These are phyloP conservation scores for Nyctibius bracteatus DNA, from an alignment of 2,113 vertebrate genomes.

Conservation along the genomic window DNA sequence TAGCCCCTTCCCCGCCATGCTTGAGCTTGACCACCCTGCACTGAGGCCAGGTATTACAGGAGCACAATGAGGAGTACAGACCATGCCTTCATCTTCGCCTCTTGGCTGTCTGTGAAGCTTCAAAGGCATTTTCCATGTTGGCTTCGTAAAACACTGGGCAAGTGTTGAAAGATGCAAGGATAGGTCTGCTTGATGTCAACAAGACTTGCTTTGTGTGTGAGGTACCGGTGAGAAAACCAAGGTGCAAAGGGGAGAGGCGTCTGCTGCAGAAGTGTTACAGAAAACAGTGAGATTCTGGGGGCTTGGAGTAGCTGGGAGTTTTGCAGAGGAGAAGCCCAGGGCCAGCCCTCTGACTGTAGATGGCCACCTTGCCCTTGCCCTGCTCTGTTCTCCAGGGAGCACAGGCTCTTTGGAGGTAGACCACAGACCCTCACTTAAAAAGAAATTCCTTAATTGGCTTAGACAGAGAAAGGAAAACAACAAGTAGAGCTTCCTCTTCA, in stretches of 20 bases:
- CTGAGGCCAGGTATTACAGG: fast-evolving
- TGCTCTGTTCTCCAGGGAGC: background rate
- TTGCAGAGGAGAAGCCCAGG: background rate
- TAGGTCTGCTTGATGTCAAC: background rate
- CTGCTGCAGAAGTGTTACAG: background rate
- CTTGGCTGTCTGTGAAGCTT: background rate
- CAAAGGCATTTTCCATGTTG: background rate
- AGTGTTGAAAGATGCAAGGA: background rate
- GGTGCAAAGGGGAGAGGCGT: background rate
- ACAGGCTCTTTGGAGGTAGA: background rate
- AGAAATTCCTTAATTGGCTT: background rate
- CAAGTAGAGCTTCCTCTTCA: background rate
- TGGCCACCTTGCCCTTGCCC: background rate
- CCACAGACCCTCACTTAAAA: background rate
- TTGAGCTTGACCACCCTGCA: background rate
- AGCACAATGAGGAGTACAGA: background rate
- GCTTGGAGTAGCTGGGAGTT: background rate
- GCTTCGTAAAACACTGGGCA: background rate
- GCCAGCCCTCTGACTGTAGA: background rate
- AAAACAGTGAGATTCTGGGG: background rate
- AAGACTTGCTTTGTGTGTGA: background rate
- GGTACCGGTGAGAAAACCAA: fast-evolving
- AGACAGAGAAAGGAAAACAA: background rate
- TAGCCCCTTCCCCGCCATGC: background rate
- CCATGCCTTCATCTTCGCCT: background rate